Base-by-base conservation (phyloP, 2,797 vertebrate genomes). In the Meriones psammophilus region DNA sequence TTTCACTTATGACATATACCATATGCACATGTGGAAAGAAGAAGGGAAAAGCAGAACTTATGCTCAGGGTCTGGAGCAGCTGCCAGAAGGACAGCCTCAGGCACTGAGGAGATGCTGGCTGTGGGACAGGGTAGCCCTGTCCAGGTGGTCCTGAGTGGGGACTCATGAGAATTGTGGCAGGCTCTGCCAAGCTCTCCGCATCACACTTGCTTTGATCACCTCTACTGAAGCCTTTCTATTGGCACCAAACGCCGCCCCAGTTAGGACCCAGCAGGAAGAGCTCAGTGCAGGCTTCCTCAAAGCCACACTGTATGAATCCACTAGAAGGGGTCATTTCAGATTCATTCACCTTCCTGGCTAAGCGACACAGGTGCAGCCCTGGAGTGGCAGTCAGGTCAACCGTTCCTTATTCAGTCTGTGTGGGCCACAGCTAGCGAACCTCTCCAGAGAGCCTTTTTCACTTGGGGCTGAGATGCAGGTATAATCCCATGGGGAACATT, bases 101-200 rank as follows among this genome's bases (percentile, higher is more conserved):
- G 7, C 8, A 1, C 26, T 17, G 13, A 66, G 17, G 73, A 60
- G 42, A 2, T 0, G 0, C 6, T 0, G 6, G 24, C 3, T 66
- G n/a, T 10, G 0, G 15, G 15, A 30, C 42, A 74, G 24, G 12
- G 3, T 33, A 66, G 2, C 8, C 13, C 24, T 58, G 14, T 5
- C 5, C 20, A 42, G 42, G 26, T 26, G 58, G 56, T 68, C 68
- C 60, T 78, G 42, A 64, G 18, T n/a, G 5, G 42, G 1, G 3
- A 4, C 13, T 17, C 36, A 20, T 30, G 17, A 71, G 62, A 73
- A 74, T 8, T 39, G 14, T 68, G 28, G 1, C 0, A 4, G 50
- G 5, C 8, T 39, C 66, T 50, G 60, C 36, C 71, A n/a, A 50
- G 24, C 4, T 0, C 8, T 78, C 6, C 17, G 33, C 2, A 1